Evolutionary conservation across 1,140 invertebrate species (phyloP).

Genomic region (Drosophila burlai): DNA sequence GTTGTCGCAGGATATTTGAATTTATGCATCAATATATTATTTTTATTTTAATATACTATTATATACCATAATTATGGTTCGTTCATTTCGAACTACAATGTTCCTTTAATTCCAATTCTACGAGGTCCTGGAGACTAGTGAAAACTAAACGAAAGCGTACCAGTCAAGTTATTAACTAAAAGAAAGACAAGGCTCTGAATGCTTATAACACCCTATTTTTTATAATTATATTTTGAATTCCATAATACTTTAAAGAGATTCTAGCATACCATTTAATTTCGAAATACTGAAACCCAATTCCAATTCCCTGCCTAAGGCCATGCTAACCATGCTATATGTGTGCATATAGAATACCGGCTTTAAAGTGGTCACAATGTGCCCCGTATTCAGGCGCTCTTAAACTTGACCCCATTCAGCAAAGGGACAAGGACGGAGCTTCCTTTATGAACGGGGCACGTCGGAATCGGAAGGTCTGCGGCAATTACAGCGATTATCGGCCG

Average conservation of each 20-base stretch:
- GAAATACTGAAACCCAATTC: background rate
- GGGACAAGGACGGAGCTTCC: constrained; percentile 51
- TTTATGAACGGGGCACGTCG: constrained; percentile 48
- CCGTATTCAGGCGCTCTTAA: constrained; percentile 49
- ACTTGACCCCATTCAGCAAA: constrained; percentile 65
- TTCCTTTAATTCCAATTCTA: no score
- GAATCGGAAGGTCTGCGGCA: constrained; percentile 36
- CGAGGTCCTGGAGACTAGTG: no score
- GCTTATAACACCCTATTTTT: no score
- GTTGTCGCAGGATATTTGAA: no score
- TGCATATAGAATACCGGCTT: constrained; percentile 3
- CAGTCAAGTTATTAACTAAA: no score
- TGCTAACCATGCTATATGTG: background rate
- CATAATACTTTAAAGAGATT: background rate
- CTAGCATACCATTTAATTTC: background rate
- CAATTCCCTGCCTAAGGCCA: background rate
- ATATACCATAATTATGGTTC: no score
- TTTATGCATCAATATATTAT: no score
- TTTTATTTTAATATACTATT: no score
- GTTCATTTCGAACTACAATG: no score
- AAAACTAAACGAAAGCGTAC: no score
- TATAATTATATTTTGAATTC: background rate
- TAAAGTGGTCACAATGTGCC: background rate
- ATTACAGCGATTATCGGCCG: constrained; percentile 54
- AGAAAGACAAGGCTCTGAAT: background rate